Evolutionary conservation across 2,113 vertebrate species (phyloP).

Genomic region (Corythaeola cristata): DNA sequence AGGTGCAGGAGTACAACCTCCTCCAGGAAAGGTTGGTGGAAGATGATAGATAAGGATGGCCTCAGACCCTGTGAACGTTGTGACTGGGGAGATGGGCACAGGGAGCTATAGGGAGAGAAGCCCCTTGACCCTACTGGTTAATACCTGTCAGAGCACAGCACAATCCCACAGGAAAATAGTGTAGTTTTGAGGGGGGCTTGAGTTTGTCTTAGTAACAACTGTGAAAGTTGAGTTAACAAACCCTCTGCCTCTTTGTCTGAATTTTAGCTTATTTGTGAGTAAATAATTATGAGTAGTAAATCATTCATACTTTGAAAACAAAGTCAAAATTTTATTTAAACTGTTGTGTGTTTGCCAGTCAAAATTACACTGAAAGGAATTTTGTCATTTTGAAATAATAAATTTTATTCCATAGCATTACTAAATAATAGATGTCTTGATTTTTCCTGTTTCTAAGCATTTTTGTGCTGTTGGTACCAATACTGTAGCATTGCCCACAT

Average conservation of each 20-base stretch:
- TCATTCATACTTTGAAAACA: not conserved
- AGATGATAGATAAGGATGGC: not conserved
- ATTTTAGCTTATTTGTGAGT: not conserved
- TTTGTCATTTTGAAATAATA: not conserved
- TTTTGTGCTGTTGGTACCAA: not conserved
- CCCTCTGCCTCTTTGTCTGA: not conserved
- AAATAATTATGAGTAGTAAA: not conserved
- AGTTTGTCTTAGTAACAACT: not conserved
- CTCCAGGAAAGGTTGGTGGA: not conserved
- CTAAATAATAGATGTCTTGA: not conserved
- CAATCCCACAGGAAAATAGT: not conserved
- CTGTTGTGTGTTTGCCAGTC: not conserved
- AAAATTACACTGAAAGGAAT: not conserved
- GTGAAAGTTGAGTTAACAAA: not conserved
- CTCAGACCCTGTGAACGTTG: rapidly evolving
- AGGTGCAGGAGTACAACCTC: not conserved
- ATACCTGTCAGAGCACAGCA: not conserved
- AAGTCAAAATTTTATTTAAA: not conserved
- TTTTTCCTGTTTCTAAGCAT: not conserved
- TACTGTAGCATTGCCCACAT: not conserved
- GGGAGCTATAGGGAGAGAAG: not conserved
- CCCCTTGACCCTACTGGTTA: not conserved
- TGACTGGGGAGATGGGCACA: not conserved
- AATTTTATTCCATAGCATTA: not conserved
- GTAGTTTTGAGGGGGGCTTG: not conserved